Base-by-base conservation (phyloP, 2,888 invertebrate species). In the Athripsodes cinereus region DNA sequence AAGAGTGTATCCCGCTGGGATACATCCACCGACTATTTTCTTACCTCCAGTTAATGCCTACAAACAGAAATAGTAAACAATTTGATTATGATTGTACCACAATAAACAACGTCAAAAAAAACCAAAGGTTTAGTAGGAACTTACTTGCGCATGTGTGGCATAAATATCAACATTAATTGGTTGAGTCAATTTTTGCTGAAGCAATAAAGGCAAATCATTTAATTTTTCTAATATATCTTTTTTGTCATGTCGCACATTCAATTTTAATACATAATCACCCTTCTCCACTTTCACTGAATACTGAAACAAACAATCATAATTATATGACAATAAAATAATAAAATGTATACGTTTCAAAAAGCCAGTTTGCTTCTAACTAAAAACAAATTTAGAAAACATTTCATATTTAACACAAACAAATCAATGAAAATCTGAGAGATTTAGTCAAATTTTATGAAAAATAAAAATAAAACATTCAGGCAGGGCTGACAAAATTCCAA, bases 241-340 rank as follows among this genome's bases (percentile, higher is more conserved):
- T 69, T 86, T 90, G 68, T 97, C 96, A 72, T 98, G 96, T 0
- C 98, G 86, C 11, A 98, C 80, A 72, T 93, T 93, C 68, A 96
- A 76, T 47, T 88, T 84, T 8, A 98, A 76, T 0, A 84, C 84
- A 74, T 96, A 98, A 64, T 98, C 97, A 19, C 98, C 98, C 71
- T 97, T 97, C 64, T 96, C 96, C 65, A 98, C 74, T 74, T 96
- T 97, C 58, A 86, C 81, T 1, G 84, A 81, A 71, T 92, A 93
- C 90, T 92, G 74, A 2, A 53, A 21, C 10, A 53, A 20, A 18
- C 13, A 48, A 48, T 18, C 19, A 48, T 8, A 20, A n/a, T n/a
- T n/a, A n/a, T n/a, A n/a, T n/a, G n/a, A 34, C 11, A 34, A 20
- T 19, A 49, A 19, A 20, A 49, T 20, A 49, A 3, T 8, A 20